Evolutionary conservation across 2,888 invertebrate species (phyloP), one percentile per base, ranked within the genome.

Genomic region (Digitonthophagus gazella): DNA sequence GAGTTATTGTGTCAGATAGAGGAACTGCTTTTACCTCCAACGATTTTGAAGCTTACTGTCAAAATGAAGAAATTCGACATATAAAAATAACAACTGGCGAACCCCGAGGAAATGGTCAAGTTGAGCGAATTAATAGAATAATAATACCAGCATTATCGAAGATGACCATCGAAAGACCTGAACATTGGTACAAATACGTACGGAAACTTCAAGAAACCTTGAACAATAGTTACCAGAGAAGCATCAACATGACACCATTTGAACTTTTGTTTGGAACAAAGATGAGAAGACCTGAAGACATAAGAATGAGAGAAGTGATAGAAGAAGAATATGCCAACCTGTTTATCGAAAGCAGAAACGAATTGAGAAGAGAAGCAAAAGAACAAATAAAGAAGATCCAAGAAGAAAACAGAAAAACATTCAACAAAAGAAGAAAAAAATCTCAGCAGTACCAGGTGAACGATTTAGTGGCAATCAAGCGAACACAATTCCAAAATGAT

Each of bases 301-400:
- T 72, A 58, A 8, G 18, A 18, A 11, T 77, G 2, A 15, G 18
- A 22, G 69, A 73, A 71, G 1, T 73, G 1, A 66, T 77, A 1
- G 72, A 75, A 58, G 64, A 71, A 55, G 74, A 75, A 71, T 18
- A 44, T 4, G 15, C 72, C 0, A 20, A n/a, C 5, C 16, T 57
- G 1, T 75, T 75, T 67, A 28, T 70, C 18, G 71, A 74, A 65
- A 67, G 70, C 14, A 64, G 73, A 5, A 55, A 67, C 44, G 55
- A 64, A 44, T 18, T 74, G 15, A 68, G 72, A 18, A 15, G 55
- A 58, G 44, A 67, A 1, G 74, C 75, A 0, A 71, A 69, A 65
- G 11, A 68, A n/a, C 70, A 63, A n/a, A 72, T 76, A 15, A n/a
- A 56, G 1, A 67, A 71, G n/a, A 71, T 75, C 1, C 75, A 76